Base-by-base conservation (phyloP, 1,140 invertebrate species). In the Dryas iulia region DNA sequence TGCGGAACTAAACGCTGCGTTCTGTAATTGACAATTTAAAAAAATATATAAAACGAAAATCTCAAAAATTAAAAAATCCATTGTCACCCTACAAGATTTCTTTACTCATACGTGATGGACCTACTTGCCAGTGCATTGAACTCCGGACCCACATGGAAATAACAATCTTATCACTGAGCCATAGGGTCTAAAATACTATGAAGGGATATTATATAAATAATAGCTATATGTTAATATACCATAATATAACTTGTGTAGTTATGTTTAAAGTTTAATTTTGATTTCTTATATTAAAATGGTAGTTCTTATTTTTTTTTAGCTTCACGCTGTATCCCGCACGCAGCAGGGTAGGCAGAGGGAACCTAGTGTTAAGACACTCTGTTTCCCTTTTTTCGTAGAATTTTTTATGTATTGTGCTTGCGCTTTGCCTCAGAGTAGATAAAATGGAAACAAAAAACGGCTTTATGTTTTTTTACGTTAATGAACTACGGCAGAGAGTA, bases 91-190 rank as follows among this genome's bases (percentile, higher is more conserved):
- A 47, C 18, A 60, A 67, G 59, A 59, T 67, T 60, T 67, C 65
- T 60, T 68, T 53, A 57, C 66, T 47, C 59, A 62, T 67, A 67
- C 66, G 59, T 68, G 59, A 61, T 68, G 53, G 53, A 62, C 47
- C 52, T 68, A 68, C 47, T 57, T 53, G 58, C 23, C 35, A 67
- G 66, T 61, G 47, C 66, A 62, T 56, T 68, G 66, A 68, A 68
- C 66, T 68, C 26, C 31, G 5, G 12, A 39, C 33, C 33, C 33
- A 39, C 33, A 39, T 1, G 33, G 12, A 4, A 53, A 23, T 53
- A 53, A 18, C 18, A 53, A 23, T 14, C 33, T 39, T 39, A 39
- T 39, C 33, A 39, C 33, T 39, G n/a, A 39, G n/a, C n/a, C 6
- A 18, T 14, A 39, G n/a, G 33, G 33, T 39, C 12, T 0, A 39